These are phyloP conservation scores for Protophormia terraenovae DNA, from an alignment of 2,888 invertebrate genomes.

Conservation along the genomic window DNA sequence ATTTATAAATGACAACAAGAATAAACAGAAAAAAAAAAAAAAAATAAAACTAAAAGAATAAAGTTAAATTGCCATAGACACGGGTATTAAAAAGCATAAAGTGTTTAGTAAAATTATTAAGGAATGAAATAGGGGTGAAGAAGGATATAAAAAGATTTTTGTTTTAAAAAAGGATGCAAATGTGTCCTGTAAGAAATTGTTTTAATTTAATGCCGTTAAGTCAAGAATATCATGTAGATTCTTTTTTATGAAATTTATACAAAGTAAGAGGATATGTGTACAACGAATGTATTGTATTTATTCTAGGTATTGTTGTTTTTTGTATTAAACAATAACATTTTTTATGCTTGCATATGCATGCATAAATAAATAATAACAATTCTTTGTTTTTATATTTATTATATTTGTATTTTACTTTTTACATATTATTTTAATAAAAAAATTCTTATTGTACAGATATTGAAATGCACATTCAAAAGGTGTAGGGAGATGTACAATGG, in stretches of 20 bases:
- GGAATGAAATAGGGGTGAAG: neutral
- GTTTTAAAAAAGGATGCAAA: neutral
- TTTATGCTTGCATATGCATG: constrained; percentile 52
- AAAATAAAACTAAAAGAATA: neutral
- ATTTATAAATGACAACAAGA: constrained; percentile 24
- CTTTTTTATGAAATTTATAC: neutral
- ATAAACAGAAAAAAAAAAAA: neutral
- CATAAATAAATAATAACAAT: constrained; percentile 54
- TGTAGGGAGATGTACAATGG: neutral
- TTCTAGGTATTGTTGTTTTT: no score
- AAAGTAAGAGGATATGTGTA: no score
- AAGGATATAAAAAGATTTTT: neutral
- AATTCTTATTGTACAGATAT: neutral
- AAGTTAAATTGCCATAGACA: constrained; percentile 32
- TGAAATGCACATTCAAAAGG: neutral
- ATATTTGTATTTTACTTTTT: constrained; percentile 1
- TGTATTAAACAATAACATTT: constrained; percentile 42
- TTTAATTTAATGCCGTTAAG: constrained; percentile 59
- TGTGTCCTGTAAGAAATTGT: neutral
- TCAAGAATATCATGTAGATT: constrained; percentile 45
- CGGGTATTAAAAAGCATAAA: neutral
- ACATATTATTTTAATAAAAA: constrained; percentile 25
- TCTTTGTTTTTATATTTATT: constrained; percentile 41
- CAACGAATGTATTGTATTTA: no score
- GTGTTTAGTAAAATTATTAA: neutral